These are phyloP conservation scores for Cariama cristata DNA, from an alignment of 2,113 vertebrate genomes.

Conservation along the genomic window DNA sequence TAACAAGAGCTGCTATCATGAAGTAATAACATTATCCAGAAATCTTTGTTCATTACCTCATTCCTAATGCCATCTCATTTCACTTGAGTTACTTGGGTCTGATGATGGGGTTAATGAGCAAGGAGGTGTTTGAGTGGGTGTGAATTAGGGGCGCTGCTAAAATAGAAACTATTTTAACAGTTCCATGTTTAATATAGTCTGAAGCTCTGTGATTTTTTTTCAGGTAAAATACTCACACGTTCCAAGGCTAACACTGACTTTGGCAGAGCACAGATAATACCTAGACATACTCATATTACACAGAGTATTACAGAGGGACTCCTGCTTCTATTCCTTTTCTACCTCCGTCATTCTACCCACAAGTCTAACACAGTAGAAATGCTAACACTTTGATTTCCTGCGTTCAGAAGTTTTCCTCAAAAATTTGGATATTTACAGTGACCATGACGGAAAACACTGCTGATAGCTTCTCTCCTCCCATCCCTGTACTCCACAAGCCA, in stretches of 20 bases:
- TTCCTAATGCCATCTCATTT: conserved; percentile 28
- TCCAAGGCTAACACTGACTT: conserved; percentile 24
- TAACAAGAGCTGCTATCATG: neutral
- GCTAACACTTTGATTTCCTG: conserved; percentile 1
- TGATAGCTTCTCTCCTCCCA: conserved; percentile 33
- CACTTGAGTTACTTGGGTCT: conserved; percentile 37
- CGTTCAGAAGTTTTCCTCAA: conserved; percentile 14
- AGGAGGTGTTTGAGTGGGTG: conserved; percentile 31
- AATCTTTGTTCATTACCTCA: conserved; percentile 50
- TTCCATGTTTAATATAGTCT: conserved; percentile 46
- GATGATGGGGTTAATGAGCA: neutral
- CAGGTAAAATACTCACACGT: conserved; percentile 20
- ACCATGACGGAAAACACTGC: neutral
- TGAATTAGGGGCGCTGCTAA: conserved; percentile 43
- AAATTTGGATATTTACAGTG: conserved; percentile 5
- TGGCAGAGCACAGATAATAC: conserved; percentile 29
- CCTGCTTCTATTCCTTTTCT: neutral
- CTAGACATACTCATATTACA: neutral
- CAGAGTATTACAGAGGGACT: neutral
- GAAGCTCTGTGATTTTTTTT: conserved; percentile 7
- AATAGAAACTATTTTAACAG: conserved; percentile 41
- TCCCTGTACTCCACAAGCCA: conserved; percentile 66
- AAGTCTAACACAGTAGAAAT: neutral
- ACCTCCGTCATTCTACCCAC: neutral
- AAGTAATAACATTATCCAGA: conserved; percentile 47